Percentiles rank a stretch among this genome's conserved stretches.
These are phyloP conservation scores for Alces alces DNA, from an alignment of 2,113 vertebrate species.

Conservation along the genomic window DNA sequence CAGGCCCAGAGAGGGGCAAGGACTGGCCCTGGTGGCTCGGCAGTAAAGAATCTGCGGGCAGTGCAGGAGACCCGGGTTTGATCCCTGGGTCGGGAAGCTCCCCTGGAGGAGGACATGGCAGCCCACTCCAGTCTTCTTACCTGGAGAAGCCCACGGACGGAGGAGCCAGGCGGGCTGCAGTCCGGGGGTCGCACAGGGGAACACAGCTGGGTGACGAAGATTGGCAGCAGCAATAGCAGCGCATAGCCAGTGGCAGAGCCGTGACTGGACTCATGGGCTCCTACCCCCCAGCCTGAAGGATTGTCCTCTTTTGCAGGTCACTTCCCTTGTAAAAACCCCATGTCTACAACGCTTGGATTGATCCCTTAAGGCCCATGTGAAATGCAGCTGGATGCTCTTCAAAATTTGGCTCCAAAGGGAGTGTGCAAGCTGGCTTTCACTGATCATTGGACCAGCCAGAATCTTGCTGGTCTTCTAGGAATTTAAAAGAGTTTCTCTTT, in stretches of 20 bases:
- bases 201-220: not conserved
- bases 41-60: not conserved
- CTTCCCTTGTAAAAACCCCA: not conserved
- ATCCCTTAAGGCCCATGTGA: not conserved
- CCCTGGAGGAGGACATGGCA: not conserved
- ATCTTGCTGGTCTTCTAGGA: not conserved
- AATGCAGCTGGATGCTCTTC: not conserved
- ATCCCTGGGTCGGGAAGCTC: not conserved
- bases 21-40: not conserved
- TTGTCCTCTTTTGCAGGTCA: not conserved
- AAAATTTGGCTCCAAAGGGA: not conserved
- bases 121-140: not conserved
- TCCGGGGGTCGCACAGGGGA: not conserved
- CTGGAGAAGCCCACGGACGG: not conserved
- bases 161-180: not conserved
- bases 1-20: not conserved
- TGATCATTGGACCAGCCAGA: not conserved
- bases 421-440: not conserved
- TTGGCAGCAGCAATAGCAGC: not conserved
- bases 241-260: not conserved
- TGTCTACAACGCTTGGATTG: not conserved
- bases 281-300: not conserved
- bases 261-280: not conserved
- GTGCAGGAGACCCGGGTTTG: not conserved
- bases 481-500: not conserved